These are phyloP conservation scores for Pinna nobilis DNA, from an alignment of 1,140 invertebrate genomes.

Conservation along the genomic window DNA sequence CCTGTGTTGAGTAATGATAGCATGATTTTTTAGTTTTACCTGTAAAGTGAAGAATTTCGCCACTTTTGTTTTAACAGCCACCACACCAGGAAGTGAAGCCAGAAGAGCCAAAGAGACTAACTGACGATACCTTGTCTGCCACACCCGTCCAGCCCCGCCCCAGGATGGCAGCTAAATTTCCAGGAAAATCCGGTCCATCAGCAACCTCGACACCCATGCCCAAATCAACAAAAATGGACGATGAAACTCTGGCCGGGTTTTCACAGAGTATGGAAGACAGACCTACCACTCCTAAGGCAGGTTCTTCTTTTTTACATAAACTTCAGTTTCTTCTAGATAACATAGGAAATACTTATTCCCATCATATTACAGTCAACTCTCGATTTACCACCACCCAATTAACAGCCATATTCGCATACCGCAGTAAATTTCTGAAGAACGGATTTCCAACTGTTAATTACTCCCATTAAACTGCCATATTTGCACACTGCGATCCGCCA, in stretches of 20 bases:
- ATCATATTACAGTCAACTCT: too few species aligned
- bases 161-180: constrained; percentile 50
- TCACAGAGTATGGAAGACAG: background rate
- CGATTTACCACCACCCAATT: too few species aligned
- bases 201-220: constrained; percentile 68
- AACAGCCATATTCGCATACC: too few species aligned
- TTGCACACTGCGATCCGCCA: too few species aligned
- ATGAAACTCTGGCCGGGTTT: constrained; percentile 7
- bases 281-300: constrained; percentile 1
- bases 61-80: too few species aligned
- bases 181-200: constrained; percentile 44
- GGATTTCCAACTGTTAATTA: background rate
- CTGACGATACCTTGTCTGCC: constrained; percentile 19
- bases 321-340: too few species aligned
- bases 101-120: background rate
- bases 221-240: constrained; percentile 23
- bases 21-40: too few species aligned
- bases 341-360: too few species aligned
- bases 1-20: too few species aligned
- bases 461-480: too few species aligned
- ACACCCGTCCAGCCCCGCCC: constrained; percentile 20
- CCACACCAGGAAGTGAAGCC: constrained; percentile 10
- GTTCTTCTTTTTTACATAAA: too few species aligned
- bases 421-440: background rate
- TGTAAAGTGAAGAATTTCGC: too few species aligned